Conservation (phyloP, 2,888 invertebrate genomes). For the Athalia rosae region DNA sequence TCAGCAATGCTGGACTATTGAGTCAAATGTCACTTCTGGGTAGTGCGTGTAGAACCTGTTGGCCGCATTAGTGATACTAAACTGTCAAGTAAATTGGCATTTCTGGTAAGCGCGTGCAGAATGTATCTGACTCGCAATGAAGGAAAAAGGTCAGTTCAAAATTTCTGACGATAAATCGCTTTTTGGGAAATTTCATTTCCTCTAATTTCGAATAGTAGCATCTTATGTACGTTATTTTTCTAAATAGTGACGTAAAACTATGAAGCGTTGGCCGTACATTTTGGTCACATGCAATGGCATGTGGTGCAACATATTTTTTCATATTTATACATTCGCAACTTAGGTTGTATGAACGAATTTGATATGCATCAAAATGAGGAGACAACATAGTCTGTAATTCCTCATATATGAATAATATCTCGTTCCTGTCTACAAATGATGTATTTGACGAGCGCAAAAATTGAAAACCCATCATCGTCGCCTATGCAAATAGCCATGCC, state of each 20-base stretch:
- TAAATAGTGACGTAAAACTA: background rate
- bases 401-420: conserved; percentile 8
- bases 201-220: too few relatives aligned
- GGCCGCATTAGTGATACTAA: too few relatives aligned
- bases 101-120: too few relatives aligned
- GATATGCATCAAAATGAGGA: background rate
- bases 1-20: too few relatives aligned
- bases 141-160: too few relatives aligned
- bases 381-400: background rate
- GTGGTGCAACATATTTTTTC: background rate
- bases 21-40: too few relatives aligned
- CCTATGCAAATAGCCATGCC: conserved; percentile 21
- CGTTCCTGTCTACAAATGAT: background rate
- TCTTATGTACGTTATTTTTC: too few relatives aligned
- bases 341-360: background rate
- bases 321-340: background rate
- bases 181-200: too few relatives aligned
- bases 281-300: background rate
- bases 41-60: too few relatives aligned
- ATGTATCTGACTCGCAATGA: too few relatives aligned
- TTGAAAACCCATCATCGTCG: conserved; percentile 14
- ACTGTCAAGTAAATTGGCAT: too few relatives aligned
- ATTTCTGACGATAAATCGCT: too few relatives aligned
- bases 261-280: conserved; percentile 8
- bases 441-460: conserved; percentile 25